Evolutionary conservation across 2,113 vertebrate genomes (phyloP).

Genomic region (Gymnobelideus leadbeateri): DNA sequence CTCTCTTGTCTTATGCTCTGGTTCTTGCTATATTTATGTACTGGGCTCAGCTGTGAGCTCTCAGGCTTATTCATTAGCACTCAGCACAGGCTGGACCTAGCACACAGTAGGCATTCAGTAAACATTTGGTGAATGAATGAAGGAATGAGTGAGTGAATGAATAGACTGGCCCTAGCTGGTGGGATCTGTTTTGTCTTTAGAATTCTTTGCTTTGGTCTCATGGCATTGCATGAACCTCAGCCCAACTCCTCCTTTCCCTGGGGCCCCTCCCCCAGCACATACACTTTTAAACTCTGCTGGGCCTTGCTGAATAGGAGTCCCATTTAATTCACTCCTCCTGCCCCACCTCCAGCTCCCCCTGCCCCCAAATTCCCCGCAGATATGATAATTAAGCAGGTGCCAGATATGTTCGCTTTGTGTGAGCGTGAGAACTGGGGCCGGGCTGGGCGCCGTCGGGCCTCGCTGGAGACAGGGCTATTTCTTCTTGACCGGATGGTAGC

Average conservation of each 20-base stretch:
- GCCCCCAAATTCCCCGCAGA: conserved; percentile 77
- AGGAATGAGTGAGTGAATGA: not conserved
- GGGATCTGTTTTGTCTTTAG: not conserved
- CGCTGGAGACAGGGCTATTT: conserved; percentile 67
- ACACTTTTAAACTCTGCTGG: not conserved
- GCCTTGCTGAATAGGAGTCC: conserved; percentile 21
- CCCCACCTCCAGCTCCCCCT: conserved; percentile 56
- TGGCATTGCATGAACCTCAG: not conserved
- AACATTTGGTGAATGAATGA: not conserved
- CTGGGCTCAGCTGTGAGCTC: not conserved
- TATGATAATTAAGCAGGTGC: conserved; percentile 97
- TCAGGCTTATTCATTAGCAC: not conserved
- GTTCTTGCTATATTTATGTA: not conserved
- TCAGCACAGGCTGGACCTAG: not conserved
- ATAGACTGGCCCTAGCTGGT: not conserved
- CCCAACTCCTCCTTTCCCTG: not conserved
- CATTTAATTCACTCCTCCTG: not conserved
- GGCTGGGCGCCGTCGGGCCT: conserved; percentile 80
- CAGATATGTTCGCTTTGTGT: conserved; percentile 80
- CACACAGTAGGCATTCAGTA: not conserved
- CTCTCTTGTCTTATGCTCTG: not conserved
- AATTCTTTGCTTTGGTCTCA: not conserved
- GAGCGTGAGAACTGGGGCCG: conserved; percentile 91
- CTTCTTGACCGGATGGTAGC: conserved; percentile 87
- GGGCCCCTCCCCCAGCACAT: not conserved